These are phyloP conservation scores for Molossus alvarezi DNA, from an alignment of 2,797 vertebrate species.

Conservation along the genomic window DNA sequence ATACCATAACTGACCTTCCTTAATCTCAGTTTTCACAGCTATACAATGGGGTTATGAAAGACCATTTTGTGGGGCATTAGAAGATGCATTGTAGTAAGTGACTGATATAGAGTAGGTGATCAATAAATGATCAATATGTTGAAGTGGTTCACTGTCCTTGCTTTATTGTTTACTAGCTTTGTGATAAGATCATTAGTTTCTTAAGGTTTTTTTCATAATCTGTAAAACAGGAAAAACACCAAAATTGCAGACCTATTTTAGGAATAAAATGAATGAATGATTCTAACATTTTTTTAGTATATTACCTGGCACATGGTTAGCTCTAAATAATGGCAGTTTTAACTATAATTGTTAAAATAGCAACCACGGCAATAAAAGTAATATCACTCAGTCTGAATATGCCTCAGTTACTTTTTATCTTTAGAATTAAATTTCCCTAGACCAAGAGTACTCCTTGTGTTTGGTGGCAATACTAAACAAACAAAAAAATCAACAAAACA, in stretches of 20 bases:
- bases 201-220: slow-evolving; percentile 30
- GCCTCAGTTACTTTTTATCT: slow-evolving; percentile 14
- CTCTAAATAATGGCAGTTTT: neutral
- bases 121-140: neutral
- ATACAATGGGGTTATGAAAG: neutral
- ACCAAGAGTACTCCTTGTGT: neutral
- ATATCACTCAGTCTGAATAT: neutral
- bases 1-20: neutral
- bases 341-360: neutral
- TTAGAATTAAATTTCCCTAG: neutral
- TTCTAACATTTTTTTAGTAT: neutral
- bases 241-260: neutral
- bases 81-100: neutral
- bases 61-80: slow-evolving; percentile 14
- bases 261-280: neutral
- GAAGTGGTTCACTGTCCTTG: neutral
- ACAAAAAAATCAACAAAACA: neutral
- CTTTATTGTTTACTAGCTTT: slow-evolving; percentile 54
- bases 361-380: neutral
- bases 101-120: neutral
- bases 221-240: neutral
- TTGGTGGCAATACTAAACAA: neutral
- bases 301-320: neutral
- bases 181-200: neutral
- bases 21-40: neutral